phyloP scores from a whole-genome alignment of 2,113 vertebrate genomes.

The Blennius ocellaris region DNA sequence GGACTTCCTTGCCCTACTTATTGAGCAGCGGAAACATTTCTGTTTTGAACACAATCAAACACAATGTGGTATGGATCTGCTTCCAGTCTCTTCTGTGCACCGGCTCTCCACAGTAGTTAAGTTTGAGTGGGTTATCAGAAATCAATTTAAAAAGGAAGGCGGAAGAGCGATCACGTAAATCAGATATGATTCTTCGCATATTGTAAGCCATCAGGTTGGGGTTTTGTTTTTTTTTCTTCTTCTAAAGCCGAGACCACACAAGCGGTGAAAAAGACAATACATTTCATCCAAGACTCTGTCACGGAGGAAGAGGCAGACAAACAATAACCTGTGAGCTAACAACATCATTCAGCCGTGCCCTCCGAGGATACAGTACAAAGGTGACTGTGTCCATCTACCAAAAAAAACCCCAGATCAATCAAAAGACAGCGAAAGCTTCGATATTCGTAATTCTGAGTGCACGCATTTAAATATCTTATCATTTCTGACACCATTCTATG shows the following conservation, averaged over 20 bases:
- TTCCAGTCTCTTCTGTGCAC: conserved; percentile 11
- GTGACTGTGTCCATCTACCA: conserved; percentile 2
- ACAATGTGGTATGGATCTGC: conserved; percentile 18
- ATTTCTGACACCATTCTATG: no score
- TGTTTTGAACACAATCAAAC: conserved; percentile 53
- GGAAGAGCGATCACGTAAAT: conserved; percentile 1
- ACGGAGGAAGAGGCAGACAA: conserved; percentile 10
- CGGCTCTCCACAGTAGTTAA: background rate
- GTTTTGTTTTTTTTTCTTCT: background rate
- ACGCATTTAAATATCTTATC: background rate
- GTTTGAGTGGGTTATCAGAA: conserved; percentile 18
- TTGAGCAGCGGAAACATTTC: conserved; percentile 55
- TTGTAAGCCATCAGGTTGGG: background rate
- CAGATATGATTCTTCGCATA: conserved; percentile 18
- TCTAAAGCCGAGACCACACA: conserved; percentile 1
- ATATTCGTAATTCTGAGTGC: conserved; percentile 3
- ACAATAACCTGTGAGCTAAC: conserved; percentile 17
- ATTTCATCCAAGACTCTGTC: conserved; percentile 20
- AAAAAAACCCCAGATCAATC: background rate
- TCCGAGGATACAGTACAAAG: conserved; percentile 22
- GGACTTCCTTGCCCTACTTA: conserved; percentile 73
- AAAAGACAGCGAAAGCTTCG: conserved; percentile 3
- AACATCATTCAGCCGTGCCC: conserved; percentile 35
- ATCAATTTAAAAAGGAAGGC: conserved; percentile 9
- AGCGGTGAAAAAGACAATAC: conserved; percentile 13